phyloP scores from a whole-genome alignment of 2,888 invertebrate genomes.

The Trichogramma dendrolimi region DNA sequence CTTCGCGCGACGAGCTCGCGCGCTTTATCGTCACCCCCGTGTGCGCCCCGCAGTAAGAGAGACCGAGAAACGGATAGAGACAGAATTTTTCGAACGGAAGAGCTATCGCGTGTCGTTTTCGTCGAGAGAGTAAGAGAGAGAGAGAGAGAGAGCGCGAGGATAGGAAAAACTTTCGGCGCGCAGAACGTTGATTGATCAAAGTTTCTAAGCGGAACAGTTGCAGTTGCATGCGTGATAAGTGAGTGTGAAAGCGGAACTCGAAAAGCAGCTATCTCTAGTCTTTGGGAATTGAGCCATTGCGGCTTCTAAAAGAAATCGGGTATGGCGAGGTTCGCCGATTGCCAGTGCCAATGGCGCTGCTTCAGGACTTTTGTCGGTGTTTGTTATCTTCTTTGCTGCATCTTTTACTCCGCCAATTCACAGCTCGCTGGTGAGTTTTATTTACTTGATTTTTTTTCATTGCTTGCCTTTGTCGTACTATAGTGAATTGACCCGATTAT shows the following conservation, averaged over 20 bases:
- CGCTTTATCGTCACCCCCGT: conserved; percentile 26
- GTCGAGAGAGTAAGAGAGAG: neutral
- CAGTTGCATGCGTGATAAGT: neutral
- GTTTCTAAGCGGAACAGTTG: neutral
- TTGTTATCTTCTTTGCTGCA: conserved; percentile 11
- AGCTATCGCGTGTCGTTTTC: conserved; percentile 12
- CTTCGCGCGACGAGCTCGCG: conserved; percentile 49
- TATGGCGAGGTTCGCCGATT: neutral
- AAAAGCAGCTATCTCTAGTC: too few relatives aligned
- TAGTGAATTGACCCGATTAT: too few relatives aligned
- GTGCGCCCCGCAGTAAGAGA: conserved; percentile 15
- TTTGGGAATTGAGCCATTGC: too few relatives aligned
- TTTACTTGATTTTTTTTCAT: neutral
- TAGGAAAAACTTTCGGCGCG: neutral
- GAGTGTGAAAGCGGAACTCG: neutral
- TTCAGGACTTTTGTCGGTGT: conserved; percentile 13
- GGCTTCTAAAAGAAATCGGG: too few relatives aligned
- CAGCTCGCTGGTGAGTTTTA: conserved; percentile 47
- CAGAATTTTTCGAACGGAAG: conserved; percentile 22
- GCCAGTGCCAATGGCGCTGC: neutral
- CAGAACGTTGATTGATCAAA: neutral
- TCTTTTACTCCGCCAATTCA: conserved; percentile 36
- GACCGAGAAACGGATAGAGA: neutral
- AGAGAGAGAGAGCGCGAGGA: neutral
- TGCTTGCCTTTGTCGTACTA: neutral